Conservation (phyloP, 53 echinoderm and acorn worm species). For the Echinometra lucunter region DNA sequence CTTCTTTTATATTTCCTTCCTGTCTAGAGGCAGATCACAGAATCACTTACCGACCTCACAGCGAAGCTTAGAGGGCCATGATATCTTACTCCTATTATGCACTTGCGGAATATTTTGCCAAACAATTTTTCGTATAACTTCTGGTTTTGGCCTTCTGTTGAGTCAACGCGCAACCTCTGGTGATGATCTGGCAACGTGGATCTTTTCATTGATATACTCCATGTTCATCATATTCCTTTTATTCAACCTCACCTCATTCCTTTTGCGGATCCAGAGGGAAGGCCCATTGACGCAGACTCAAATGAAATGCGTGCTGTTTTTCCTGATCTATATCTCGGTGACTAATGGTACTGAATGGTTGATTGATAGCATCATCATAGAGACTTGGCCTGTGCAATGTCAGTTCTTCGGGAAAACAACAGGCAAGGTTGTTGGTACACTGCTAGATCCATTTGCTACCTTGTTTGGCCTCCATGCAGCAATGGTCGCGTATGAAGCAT, state of each 20-base stretch:
- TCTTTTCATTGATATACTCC: slow-evolving; percentile 34
- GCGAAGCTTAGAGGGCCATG: slow-evolving; percentile 20
- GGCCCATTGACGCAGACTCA: not conserved
- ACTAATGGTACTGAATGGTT: slow-evolving; percentile 13
- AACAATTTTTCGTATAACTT: not conserved
- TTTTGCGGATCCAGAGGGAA: slow-evolving; percentile 14
- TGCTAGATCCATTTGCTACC: slow-evolving; percentile 39
- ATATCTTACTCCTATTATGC: slow-evolving; percentile 44
- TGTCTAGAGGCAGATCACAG: not conserved
- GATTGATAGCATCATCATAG: not conserved
- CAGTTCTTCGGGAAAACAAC: slow-evolving; percentile 30
- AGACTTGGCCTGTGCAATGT: not conserved
- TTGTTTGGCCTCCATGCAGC: slow-evolving; percentile 19
- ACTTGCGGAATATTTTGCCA: slow-evolving; percentile 51
- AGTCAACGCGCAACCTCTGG: not conserved
- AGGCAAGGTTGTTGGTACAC: not conserved
- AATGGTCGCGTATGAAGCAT: slow-evolving; percentile 51
- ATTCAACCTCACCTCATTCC: slow-evolving; percentile 32
- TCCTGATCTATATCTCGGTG: slow-evolving; percentile 41
- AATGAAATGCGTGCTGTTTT: slow-evolving; percentile 27
- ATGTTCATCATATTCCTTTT: not conserved
- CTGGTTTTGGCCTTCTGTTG: slow-evolving; percentile 22
- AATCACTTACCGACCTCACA: not conserved
- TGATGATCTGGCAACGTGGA: slow-evolving; percentile 17
- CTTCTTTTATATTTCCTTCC: not conserved